These are phyloP conservation scores for Phoxinus dragarum DNA, from an alignment of 2,797 vertebrate species.

Conservation along the genomic window DNA sequence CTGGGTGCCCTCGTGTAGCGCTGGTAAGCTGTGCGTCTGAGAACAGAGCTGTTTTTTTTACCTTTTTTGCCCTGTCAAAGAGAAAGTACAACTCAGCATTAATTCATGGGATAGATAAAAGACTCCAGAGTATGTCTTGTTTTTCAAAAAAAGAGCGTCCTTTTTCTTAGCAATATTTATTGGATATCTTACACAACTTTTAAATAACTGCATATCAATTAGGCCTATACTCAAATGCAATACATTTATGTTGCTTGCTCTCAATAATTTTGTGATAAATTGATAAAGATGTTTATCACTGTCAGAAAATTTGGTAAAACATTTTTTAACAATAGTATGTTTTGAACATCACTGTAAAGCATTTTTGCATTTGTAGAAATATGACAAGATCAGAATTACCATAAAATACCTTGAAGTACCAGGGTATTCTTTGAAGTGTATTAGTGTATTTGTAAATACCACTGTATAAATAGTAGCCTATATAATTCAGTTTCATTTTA, in stretches of 20 bases:
- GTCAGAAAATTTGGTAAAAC: not conserved
- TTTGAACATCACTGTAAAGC: not conserved
- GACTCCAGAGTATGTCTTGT: not conserved
- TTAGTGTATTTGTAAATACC: not conserved
- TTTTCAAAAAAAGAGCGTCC: not conserved
- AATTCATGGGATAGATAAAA: not conserved
- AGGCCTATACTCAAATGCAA: not conserved
- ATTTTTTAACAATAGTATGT: not conserved
- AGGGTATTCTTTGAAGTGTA: not conserved
- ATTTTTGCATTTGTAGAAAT: not conserved
- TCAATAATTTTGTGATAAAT: not conserved
- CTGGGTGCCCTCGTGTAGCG: conserved; percentile 72
- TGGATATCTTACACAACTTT: not conserved
- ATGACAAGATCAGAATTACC: not conserved
- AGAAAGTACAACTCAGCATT: conserved; percentile 61
- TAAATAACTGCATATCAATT: not conserved
- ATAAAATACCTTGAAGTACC: not conserved
- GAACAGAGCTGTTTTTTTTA: conserved; percentile 68
- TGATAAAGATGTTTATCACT: not conserved
- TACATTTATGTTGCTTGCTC: not conserved
- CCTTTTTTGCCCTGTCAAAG: conserved; percentile 76
- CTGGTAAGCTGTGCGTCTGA: conserved; percentile 74
- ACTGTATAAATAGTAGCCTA: not conserved
- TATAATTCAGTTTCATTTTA: not conserved
- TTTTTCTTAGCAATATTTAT: not conserved